phyloP scores from a whole-genome alignment of 2,113 vertebrate genomes.

The Heteronetta atricapilla region DNA sequence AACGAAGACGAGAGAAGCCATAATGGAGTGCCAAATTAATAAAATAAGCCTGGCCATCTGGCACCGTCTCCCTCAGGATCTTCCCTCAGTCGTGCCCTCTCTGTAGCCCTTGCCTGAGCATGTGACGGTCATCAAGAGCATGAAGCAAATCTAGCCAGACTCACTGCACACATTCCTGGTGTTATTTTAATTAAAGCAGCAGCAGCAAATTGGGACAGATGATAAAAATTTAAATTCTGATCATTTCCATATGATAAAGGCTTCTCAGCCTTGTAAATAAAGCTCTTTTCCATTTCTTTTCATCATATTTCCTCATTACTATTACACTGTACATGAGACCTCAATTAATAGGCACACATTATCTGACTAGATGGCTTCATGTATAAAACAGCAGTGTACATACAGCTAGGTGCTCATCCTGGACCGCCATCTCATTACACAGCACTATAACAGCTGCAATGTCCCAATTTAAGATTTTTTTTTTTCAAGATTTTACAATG shows the following conservation, averaged over 20 bases:
- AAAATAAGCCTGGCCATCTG: slow-evolving; percentile 67
- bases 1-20: background rate
- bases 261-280: background rate
- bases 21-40: slow-evolving; percentile 60
- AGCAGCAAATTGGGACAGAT: slow-evolving; percentile 27
- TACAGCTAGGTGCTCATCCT: background rate
- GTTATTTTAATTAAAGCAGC: slow-evolving; percentile 45
- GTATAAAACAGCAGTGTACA: background rate
- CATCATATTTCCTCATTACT: background rate
- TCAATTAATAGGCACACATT: background rate
- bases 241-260: slow-evolving; percentile 21
- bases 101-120: slow-evolving; percentile 1
- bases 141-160: background rate
- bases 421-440: background rate
- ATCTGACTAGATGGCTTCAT: background rate
- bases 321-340: background rate
- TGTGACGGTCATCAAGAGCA: slow-evolving; percentile 45
- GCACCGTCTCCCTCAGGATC: slow-evolving; percentile 46
- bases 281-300: background rate
- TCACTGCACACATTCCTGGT: background rate
- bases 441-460: background rate
- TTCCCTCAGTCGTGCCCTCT: slow-evolving; percentile 1
- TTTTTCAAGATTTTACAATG: background rate
- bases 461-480: background rate
- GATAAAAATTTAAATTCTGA: slow-evolving; percentile 29